These are phyloP conservation scores for Cryptotermes secundus DNA, from an alignment of 1,140 invertebrate genomes.

Conservation along the genomic window DNA sequence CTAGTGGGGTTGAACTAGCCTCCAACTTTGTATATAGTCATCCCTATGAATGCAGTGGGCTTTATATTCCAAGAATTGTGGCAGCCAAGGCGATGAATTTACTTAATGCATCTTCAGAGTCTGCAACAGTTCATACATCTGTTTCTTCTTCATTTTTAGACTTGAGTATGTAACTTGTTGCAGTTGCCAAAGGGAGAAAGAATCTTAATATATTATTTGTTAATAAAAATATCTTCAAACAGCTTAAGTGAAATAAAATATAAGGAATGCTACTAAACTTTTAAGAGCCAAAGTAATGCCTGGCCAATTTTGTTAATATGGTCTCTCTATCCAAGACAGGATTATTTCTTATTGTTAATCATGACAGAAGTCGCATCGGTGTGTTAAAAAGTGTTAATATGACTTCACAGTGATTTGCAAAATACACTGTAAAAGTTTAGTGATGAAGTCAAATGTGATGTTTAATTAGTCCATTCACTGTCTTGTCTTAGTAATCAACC, in stretches of 20 bases:
- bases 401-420: too few relatives aligned
- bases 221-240: neutral
- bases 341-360: neutral
- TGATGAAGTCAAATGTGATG: neutral
- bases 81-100: slow-evolving; percentile 1
- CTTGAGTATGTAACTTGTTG: neutral
- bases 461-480: neutral
- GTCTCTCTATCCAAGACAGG: neutral
- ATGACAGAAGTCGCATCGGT: neutral
- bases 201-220: neutral
- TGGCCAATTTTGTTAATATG: neutral
- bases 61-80: slow-evolving; percentile 14
- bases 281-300: neutral
- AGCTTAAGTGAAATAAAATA: neutral
- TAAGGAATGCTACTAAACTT: neutral
- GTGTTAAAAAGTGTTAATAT: neutral
- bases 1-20: neutral
- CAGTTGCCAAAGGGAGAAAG: neutral
- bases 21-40: neutral
- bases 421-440: neutral
- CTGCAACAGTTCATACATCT: too few relatives aligned
- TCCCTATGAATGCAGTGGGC: neutral
- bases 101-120: neutral
- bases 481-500: neutral
- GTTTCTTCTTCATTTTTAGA: too few relatives aligned